phyloP scores from a whole-genome alignment of 2,888 invertebrate genomes.

The Chymomyza amoena region DNA sequence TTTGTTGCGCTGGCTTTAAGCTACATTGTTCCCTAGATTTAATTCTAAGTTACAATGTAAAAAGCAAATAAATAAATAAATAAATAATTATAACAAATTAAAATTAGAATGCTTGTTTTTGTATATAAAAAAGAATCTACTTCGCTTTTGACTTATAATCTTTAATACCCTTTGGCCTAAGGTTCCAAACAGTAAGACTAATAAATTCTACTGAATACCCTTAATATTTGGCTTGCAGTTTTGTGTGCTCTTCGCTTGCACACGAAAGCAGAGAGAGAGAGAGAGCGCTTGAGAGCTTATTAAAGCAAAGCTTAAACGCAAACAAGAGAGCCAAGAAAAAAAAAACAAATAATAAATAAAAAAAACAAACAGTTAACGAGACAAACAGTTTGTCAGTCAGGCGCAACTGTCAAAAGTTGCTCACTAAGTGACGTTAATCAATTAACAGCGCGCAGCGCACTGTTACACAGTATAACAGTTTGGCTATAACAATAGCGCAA shows the following conservation, averaged over 20 bases:
- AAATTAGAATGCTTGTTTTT: no score
- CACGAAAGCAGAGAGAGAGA: background rate
- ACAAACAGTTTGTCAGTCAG: background rate
- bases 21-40: no score
- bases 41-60: no score
- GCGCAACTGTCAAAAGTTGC: background rate
- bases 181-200: no score
- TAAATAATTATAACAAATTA: no score
- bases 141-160: no score
- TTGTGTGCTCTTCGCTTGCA: background rate
- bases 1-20: no score
- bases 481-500: conserved; percentile 13
- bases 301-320: background rate
- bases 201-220: no score
- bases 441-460: conserved; percentile 11
- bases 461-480: conserved; percentile 5
- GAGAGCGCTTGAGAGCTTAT: background rate
- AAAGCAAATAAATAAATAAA: no score
- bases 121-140: no score
- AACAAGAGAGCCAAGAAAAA: background rate
- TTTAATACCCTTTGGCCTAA: no score
- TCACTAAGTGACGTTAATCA: conserved; percentile 15
- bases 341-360: background rate
- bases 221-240: background rate
- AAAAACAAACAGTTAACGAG: background rate